phyloP scores from a whole-genome alignment of 2,888 invertebrate species.

The Celastrina argiolus region DNA sequence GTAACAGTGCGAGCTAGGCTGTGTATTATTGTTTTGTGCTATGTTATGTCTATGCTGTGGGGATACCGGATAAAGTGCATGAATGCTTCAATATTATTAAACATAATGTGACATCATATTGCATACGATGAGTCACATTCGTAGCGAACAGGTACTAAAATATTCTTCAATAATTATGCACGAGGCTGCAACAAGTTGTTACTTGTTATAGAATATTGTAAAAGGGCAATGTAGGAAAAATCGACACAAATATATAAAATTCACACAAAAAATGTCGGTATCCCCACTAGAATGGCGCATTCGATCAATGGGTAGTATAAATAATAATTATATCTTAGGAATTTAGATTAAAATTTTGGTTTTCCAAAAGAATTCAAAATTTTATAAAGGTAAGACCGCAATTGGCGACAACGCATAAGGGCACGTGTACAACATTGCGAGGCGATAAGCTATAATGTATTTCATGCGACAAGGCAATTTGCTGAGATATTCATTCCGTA shows the following conservation, averaged over 20 bases:
- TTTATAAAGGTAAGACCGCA: no score
- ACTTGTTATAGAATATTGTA: no score
- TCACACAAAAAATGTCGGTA: not conserved
- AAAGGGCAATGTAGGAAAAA: no score
- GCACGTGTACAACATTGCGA: no score
- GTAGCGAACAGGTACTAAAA: not conserved
- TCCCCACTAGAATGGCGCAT: not conserved
- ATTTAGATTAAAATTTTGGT: not conserved
- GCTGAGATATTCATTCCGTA: no score
- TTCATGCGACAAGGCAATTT: no score
- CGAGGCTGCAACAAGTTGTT: not conserved
- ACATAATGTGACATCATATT: not conserved
- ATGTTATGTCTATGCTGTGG: not conserved
- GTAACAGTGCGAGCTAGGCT: not conserved
- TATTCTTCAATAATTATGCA: not conserved
- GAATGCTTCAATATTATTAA: not conserved
- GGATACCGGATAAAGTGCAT: not conserved
- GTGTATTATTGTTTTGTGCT: not conserved
- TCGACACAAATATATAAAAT: no score
- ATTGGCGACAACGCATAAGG: no score
- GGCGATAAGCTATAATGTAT: no score
- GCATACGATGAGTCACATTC: not conserved
- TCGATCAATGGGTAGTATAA: not conserved
- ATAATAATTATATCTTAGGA: not conserved
- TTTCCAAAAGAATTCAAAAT: no score